A percentile compares a stretch with the other conserved stretches of the same genome.
phyloP scores from a whole-genome alignment of 2,797 vertebrate species.

The Psittacula echo region DNA sequence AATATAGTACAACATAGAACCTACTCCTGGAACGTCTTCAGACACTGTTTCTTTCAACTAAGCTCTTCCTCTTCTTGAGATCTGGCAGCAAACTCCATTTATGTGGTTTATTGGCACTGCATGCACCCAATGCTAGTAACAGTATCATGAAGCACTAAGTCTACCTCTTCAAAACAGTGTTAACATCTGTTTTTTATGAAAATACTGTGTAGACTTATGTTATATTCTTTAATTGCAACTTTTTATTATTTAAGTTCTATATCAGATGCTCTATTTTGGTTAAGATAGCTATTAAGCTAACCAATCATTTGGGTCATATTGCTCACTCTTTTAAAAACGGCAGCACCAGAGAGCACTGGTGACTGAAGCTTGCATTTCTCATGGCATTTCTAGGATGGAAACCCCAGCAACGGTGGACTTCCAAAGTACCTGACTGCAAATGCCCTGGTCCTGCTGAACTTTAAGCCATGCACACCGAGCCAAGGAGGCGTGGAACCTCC shows the following conservation, averaged over 20 bases:
- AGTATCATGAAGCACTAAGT: background rate
- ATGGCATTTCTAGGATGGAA: background rate
- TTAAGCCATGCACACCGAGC: background rate
- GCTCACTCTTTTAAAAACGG: background rate
- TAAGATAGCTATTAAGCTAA: background rate
- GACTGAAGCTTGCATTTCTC: background rate
- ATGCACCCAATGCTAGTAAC: background rate
- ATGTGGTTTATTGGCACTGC: background rate
- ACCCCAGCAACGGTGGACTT: accelerated
- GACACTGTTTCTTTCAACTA: background rate
- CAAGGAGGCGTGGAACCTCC: background rate
- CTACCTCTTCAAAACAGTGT: background rate
- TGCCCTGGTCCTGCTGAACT: background rate
- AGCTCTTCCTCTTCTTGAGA: background rate
- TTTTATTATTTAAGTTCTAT: background rate
- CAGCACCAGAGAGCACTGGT: background rate
- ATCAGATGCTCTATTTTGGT: background rate
- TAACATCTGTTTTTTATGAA: background rate
- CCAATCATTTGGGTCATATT: too few relatives aligned
- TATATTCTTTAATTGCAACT: background rate
- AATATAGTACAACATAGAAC: background rate
- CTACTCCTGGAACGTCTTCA: background rate
- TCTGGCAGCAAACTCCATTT: background rate
- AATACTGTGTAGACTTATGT: background rate
- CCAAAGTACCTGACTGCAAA: accelerated